Conservation (phyloP, 2,113 vertebrate species). For the Tinamus guttatus region DNA sequence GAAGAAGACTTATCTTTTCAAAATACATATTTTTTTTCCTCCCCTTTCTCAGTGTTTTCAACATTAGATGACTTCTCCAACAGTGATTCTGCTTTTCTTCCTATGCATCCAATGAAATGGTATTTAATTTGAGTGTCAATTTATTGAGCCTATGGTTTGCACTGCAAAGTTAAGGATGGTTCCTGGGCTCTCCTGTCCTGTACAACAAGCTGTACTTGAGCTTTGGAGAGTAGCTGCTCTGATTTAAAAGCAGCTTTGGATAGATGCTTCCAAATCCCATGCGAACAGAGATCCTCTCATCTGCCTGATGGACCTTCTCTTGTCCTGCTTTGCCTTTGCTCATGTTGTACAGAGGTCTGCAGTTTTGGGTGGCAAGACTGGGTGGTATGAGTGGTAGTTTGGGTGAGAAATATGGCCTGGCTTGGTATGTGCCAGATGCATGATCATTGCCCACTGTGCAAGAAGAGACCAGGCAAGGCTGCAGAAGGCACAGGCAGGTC, state of each 20-base stretch:
- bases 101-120: background rate
- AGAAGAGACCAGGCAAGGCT: background rate
- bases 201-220: background rate
- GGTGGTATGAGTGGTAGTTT: background rate
- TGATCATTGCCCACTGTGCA: background rate
- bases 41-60: background rate
- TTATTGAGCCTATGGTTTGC: background rate
- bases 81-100: background rate
- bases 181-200: background rate
- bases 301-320: background rate
- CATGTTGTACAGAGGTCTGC: background rate
- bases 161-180: background rate
- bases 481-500: background rate
- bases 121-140: background rate
- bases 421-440: background rate
- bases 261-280: background rate
- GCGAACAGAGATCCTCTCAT: background rate
- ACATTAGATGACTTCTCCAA: background rate
- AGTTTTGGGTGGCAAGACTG: background rate
- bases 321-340: background rate
- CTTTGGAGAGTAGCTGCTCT: background rate
- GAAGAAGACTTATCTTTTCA: background rate
- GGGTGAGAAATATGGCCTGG: background rate
- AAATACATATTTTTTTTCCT: background rate
- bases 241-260: background rate